Evolutionary conservation across 2,797 vertebrate species (phyloP).

Genomic region (Discoglossus pictus): DNA sequence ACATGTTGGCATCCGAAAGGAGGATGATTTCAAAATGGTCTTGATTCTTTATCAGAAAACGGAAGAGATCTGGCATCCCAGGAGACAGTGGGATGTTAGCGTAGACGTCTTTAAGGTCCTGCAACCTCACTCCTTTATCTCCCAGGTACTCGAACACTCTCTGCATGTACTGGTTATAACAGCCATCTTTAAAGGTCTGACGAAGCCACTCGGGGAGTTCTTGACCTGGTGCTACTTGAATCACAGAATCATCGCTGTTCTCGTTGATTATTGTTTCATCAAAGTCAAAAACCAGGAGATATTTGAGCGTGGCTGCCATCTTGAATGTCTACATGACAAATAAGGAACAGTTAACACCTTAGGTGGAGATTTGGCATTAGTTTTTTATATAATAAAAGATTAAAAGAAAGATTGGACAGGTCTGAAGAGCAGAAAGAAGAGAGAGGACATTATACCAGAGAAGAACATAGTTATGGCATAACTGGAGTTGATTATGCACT

Average conservation of each 20-base stretch:
- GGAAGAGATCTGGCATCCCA: constrained; percentile 83
- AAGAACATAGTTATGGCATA: no score
- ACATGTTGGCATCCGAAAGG: constrained; percentile 90
- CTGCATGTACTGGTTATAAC: constrained; percentile 94
- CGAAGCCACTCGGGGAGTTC: constrained; percentile 80
- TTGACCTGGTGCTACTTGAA: constrained; percentile 78
- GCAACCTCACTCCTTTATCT: constrained; percentile 83
- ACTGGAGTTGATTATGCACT: no score
- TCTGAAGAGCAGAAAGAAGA: no score
- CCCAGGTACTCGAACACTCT: constrained; percentile 83
- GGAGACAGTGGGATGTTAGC: constrained; percentile 87
- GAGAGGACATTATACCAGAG: no score
- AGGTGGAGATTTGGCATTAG: no score
- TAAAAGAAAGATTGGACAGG: no score
- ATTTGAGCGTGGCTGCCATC: constrained; percentile 64
- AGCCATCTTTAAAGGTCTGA: constrained; percentile 79
- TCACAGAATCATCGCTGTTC: constrained; percentile 89
- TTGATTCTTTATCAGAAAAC: constrained; percentile 80
- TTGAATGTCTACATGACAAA: constrained; percentile 53
- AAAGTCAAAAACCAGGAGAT: constrained; percentile 93
- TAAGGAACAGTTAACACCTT: background rate
- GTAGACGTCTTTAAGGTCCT: constrained; percentile 77
- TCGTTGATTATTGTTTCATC: constrained; percentile 94
- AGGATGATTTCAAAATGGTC: constrained; percentile 87
- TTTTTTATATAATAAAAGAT: no score